Conservation (phyloP, 2,113 vertebrate genomes). For the Sorex fumeus region DNA sequence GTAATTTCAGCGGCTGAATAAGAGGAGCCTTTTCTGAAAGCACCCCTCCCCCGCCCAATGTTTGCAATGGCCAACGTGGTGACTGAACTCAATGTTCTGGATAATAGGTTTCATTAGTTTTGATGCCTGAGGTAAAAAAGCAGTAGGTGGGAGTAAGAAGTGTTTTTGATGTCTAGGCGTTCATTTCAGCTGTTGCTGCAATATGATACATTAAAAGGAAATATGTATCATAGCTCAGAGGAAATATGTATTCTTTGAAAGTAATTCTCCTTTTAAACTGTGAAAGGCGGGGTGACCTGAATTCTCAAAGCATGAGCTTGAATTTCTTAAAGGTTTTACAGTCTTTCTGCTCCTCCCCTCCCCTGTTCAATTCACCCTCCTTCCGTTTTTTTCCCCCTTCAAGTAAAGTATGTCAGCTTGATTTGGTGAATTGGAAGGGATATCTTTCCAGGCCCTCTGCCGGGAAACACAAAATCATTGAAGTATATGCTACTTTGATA, state of each 20-base stretch:
- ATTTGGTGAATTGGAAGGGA: conserved; percentile 83
- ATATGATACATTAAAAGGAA: conserved; percentile 90
- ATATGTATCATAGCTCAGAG: conserved; percentile 89
- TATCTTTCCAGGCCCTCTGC: conserved; percentile 85
- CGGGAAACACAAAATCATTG: conserved; percentile 88
- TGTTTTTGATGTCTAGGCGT: conserved; percentile 90
- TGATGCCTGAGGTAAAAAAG: conserved; percentile 89
- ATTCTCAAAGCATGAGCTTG: conserved; percentile 87
- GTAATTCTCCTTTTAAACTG: conserved; percentile 89
- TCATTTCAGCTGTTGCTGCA: conserved; percentile 89
- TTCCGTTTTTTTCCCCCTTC: conserved; percentile 66
- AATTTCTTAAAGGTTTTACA: conserved; percentile 85
- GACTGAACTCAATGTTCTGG: conserved; percentile 87
- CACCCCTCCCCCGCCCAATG: conserved; percentile 42
- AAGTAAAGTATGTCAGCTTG: conserved; percentile 85
- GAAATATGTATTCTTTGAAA: conserved; percentile 90
- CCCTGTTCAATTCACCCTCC: conserved; percentile 71
- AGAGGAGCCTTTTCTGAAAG: conserved; percentile 81
- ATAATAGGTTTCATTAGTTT: conserved; percentile 90
- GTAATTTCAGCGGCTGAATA: conserved; percentile 87
- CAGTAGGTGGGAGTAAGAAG: conserved; percentile 88
- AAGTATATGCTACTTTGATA: conserved; percentile 87
- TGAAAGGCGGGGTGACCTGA: conserved; percentile 86
- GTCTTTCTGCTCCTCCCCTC: conserved; percentile 63
- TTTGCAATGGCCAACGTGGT: conserved; percentile 84